Evolutionary conservation across 2,888 invertebrate genomes (phyloP), one percentile per base, ranked within the genome.

Genomic region (Diplazon laetatorius): DNA sequence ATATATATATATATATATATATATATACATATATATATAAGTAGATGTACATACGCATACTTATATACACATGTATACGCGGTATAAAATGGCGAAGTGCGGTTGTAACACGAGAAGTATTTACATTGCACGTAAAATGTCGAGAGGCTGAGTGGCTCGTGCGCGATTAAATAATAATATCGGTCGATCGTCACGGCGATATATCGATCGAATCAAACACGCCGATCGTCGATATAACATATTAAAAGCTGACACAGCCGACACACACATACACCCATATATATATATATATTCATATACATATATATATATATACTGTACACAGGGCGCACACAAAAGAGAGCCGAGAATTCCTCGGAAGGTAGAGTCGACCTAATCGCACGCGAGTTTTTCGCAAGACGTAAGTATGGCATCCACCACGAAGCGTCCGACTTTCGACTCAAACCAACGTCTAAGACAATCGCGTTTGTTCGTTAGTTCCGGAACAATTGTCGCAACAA

Each of bases 81-180:
- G 14, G 55, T 42, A 22, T 16, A 77, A 77, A 77, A 77, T 88
- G 88, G 87, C 87, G 85, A 88, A 82, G 79, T 82, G 82, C 79
- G 84, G 82, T 87, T 87, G 86, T 88, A 86, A 85, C 87, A 88
- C 84, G 44, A 55, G 73, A 50, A 63, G 44, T 74, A 71, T 74
- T 69, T 62, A 75, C 72, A 39, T 62, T 50, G 25, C 60, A 50
- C 37, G 37, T 57, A 60, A 52, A 60, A 71, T 76, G 42, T 71
- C 65, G 71, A 71, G 66, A 66, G 76, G 76, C 76, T 76, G 59
- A 50, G 44, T 16, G 6, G 30, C 30, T 48, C 63, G 63, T 44
- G 44, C 35, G 55, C 52, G 50, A 44, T 66, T 52, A 50, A 60
- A 48, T 50, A 60, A 50, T 59, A 65, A 60, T 20, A 65, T 35